Evolutionary conservation across 1,140 invertebrate genomes (phyloP).

Genomic region (Lepidostoma basale): DNA sequence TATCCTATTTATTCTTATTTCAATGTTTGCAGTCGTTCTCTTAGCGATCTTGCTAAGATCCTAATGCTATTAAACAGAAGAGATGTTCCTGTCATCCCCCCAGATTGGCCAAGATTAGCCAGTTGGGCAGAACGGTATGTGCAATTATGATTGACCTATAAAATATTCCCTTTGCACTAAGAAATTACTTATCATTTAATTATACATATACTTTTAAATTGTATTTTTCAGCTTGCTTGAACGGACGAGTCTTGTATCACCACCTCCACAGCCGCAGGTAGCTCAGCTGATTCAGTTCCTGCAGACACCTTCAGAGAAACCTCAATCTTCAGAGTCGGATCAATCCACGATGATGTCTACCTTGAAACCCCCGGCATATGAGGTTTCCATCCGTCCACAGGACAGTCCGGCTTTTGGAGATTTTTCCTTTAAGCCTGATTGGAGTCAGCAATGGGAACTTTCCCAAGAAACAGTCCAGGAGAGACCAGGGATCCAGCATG

Average conservation of each 20-base stretch:
- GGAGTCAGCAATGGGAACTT: conserved; percentile 64
- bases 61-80: conserved; percentile 74
- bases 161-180: background rate
- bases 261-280: conserved; percentile 55
- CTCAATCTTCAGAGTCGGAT: conserved; percentile 53
- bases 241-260: conserved; percentile 71
- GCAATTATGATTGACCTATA: background rate
- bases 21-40: conserved; percentile 65
- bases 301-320: conserved; percentile 61
- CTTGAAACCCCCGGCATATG: conserved; percentile 62
- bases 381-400: conserved; percentile 52
- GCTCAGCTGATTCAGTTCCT: conserved; percentile 71
- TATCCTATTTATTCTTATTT: too few relatives aligned
- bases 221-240: conserved; percentile 62
- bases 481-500: conserved; percentile 64
- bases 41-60: conserved; percentile 76
- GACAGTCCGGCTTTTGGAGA: conserved; percentile 56
- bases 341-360: conserved; percentile 64
- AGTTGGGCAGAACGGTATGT: conserved; percentile 72
- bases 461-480: conserved; percentile 52
- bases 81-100: conserved; percentile 70
- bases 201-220: background rate
- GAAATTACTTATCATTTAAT: background rate
- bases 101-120: conserved; percentile 77
- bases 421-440: conserved; percentile 53